Conservation (phyloP, 2,113 vertebrate species). For the Passer domesticus region DNA sequence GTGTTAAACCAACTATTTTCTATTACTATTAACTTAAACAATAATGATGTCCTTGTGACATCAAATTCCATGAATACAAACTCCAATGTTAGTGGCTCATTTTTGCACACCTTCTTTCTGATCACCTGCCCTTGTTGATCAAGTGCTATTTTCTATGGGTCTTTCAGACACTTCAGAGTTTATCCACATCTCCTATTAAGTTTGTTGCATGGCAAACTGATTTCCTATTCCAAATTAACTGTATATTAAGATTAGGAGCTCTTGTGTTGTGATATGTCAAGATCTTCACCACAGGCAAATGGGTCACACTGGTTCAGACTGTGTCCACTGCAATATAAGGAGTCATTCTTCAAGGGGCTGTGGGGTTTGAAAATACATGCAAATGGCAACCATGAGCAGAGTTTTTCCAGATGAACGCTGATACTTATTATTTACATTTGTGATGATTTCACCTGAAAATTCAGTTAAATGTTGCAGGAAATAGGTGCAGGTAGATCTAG, state of each 20-base stretch:
- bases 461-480: neutral
- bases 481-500: neutral
- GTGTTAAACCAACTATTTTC: neutral
- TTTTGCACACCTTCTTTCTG: neutral
- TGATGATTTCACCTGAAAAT: neutral
- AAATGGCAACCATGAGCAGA: neutral
- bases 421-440: neutral
- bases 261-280: neutral
- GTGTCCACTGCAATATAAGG: neutral
- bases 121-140: neutral
- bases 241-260: neutral
- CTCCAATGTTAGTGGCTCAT: neutral
- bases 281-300: neutral
- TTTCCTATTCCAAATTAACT: neutral
- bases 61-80: neutral
- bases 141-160: neutral
- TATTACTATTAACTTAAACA: neutral
- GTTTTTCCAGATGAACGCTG: neutral
- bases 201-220: neutral
- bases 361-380: neutral
- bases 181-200: neutral
- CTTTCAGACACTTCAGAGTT: neutral
- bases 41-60: neutral
- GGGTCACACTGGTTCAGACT: neutral
- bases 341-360: neutral